Base-by-base conservation (phyloP, 30 jellyfish, hydroid and myxozoan species). In the Aurelia sp. region DNA sequence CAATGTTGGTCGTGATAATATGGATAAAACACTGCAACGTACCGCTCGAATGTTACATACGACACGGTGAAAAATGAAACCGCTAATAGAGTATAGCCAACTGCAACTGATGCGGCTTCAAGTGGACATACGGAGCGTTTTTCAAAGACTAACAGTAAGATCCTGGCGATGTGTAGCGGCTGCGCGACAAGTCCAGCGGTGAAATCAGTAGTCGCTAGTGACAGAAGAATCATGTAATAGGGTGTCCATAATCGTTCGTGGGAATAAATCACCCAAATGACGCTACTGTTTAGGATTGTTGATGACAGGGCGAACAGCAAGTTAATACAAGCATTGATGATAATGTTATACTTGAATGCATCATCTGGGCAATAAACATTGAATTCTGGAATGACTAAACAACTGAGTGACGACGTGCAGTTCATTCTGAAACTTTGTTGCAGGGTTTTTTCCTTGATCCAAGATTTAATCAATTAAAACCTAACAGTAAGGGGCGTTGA, bases 111-210 rank as follows among this genome's bases (percentile, higher is more conserved):
- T 9, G 80, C 74, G 24, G 65, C 68, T 30, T 86, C 96, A 17
- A 86, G 86, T 5, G 62, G 64, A 55, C 96, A 86, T n/a, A 66
- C 59, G 13, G 89, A 17, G 33, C 57, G 51, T 38, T 79, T 72
- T 24, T 65, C 35, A 33, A 66, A 50, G n/a, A 69, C 80, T 13
- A 86, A 76, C 21, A 86, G 20, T 16, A 72, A 22, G 35, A 75
- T 76, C 57, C 96, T 63, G n/a, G 80, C 90, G 5, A 66, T 55
- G 66, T 64, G 74, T 40, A 86, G 76, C 62, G 96, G 96, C 50
- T 86, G 90, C 22, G 96, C 96, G 16, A 75, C 33, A 44, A 86
- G 70, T 12, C 96, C 96, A 22, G 96, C 96, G 41, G 96, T 76
- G 63, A 86, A 68, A 47, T 86, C 96, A 4, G 86, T 86, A 3